Conservation (phyloP, 2,888 invertebrate genomes). For the Eupithecia subumbrata region DNA sequence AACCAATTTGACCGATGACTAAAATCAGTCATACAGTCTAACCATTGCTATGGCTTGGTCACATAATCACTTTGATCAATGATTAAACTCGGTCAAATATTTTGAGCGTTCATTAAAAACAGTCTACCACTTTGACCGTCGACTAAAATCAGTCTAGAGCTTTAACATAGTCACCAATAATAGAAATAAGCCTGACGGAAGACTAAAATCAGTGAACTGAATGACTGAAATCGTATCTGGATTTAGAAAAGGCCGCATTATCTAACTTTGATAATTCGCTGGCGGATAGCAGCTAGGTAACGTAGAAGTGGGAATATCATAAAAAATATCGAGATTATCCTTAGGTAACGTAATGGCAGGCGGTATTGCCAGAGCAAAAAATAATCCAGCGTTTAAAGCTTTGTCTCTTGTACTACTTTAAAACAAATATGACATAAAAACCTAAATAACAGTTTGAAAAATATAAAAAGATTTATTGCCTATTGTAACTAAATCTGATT, state of each 20-base stretch:
- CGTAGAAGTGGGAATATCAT: conserved; percentile 38
- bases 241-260: conserved; percentile 3
- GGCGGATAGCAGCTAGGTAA: conserved; percentile 28
- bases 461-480: not conserved
- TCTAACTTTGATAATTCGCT: conserved; percentile 15
- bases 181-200: not conserved
- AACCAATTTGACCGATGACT: not conserved
- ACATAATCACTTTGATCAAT: not conserved
- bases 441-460: not conserved
- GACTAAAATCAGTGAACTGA: not conserved
- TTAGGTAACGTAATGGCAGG: not conserved
- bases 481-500: not conserved
- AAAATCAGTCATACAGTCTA: not conserved
- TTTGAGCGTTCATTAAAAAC: not conserved
- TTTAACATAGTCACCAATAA: not conserved
- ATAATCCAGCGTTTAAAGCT: conserved; percentile 2
- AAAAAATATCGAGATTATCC: conserved; percentile 16
- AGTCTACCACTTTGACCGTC: not conserved
- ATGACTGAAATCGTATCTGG: not conserved
- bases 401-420: not conserved
- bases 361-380: conserved; percentile 7
- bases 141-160: not conserved
- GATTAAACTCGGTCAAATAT: not conserved
- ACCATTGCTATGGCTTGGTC: not conserved
- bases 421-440: not conserved